A percentile compares a stretch with the other conserved stretches of the same genome.
Conservation (phyloP, 2,113 vertebrate species). For the Sialia sialis region DNA sequence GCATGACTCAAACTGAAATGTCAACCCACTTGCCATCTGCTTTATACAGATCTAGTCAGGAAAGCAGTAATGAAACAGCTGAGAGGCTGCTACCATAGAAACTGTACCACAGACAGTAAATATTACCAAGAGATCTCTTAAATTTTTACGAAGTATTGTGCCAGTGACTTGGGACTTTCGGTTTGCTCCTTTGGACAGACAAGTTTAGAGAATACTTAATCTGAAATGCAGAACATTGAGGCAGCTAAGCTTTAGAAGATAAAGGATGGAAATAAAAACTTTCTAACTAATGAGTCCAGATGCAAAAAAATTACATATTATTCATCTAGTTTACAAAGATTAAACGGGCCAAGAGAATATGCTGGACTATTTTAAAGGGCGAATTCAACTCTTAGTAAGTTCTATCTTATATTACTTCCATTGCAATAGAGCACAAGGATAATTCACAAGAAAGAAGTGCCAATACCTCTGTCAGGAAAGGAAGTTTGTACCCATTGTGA, state of each 20-base stretch:
- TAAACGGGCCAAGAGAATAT: not conserved
- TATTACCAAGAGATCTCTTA: not conserved
- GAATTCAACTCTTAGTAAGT: not conserved
- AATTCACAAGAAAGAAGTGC: not conserved
- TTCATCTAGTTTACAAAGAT: not conserved
- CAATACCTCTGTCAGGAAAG: not conserved
- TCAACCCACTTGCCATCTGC: conserved; percentile 61
- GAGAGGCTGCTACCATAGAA: conserved; percentile 23
- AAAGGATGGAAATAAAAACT: not conserved
- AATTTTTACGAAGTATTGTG: not conserved
- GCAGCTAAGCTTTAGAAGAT: not conserved
- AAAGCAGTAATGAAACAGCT: conserved; percentile 11
- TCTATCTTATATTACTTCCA: not conserved
- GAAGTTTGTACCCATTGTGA: not conserved
- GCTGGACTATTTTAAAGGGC: not conserved
- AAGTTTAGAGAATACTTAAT: not conserved
- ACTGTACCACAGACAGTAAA: not conserved
- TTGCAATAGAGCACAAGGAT: not conserved
- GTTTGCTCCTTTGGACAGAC: not conserved
- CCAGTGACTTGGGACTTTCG: not conserved
- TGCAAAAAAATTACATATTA: not conserved
- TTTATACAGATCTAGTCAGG: not conserved
- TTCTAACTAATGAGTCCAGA: not conserved
- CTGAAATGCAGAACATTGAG: not conserved
- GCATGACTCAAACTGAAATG: conserved; percentile 64